phyloP scores from a whole-genome alignment of 2,888 invertebrate species.

The Torymus aiolomorphi region DNA sequence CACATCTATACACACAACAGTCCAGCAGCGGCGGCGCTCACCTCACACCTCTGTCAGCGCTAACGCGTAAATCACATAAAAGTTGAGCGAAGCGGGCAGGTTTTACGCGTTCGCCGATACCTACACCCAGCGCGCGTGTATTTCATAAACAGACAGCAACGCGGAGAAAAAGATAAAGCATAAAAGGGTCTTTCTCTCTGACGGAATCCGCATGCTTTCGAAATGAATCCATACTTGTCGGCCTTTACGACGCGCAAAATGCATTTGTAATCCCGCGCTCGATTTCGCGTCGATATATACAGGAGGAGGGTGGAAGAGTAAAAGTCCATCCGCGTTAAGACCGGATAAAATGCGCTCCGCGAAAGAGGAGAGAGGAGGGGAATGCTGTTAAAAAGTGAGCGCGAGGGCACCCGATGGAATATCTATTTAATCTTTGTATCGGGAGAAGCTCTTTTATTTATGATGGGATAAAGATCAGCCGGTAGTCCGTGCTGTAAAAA shows the following conservation, averaged over 20 bases:
- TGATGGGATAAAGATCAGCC: neutral
- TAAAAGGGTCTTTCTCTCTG: too few relatives aligned
- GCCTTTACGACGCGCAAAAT: conserved; percentile 27
- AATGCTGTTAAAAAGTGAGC: too few relatives aligned
- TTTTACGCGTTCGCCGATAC: conserved; percentile 38
- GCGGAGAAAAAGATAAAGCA: too few relatives aligned
- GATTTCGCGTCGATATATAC: neutral
- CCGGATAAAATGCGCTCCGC: conserved; percentile 1
- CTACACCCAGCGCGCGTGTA: neutral
- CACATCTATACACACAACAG: neutral
- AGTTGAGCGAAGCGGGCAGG: conserved; percentile 8
- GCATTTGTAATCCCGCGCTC: conserved; percentile 29
- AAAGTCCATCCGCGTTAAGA: neutral
- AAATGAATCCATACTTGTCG: conserved; percentile 19
- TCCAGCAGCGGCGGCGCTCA: too few relatives aligned
- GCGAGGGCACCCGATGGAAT: neutral
- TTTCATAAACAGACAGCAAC: conserved; percentile 17
- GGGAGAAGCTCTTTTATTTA: neutral
- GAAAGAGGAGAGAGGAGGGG: too few relatives aligned
- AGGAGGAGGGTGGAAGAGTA: too few relatives aligned
- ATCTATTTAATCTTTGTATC: neutral
- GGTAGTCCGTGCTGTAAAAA: neutral
- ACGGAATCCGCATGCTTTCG: neutral
- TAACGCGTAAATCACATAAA: conserved; percentile 24
- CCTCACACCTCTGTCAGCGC: too few relatives aligned